phyloP scores from a whole-genome alignment of 2,113 vertebrate genomes.

The Lethenteron camtschaticum region DNA sequence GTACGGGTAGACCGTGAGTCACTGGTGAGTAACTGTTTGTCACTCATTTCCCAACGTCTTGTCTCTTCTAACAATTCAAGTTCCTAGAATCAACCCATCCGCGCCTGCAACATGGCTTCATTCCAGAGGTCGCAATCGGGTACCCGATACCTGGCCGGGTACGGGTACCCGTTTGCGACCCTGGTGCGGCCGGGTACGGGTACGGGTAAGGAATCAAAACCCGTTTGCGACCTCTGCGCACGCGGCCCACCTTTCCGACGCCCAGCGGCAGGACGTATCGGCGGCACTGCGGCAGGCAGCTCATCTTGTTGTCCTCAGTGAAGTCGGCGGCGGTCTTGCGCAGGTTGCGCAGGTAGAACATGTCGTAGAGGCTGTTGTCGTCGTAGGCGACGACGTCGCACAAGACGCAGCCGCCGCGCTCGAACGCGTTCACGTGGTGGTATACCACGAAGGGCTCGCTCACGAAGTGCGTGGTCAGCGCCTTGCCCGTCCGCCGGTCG shows the following conservation, averaged over 20 bases:
- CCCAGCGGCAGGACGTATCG: constrained; percentile 49
- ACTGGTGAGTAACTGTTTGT: no score
- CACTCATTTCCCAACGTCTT: no score
- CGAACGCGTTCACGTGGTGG: constrained; percentile 72
- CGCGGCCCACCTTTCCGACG: constrained; percentile 30
- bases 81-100: no score
- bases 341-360: constrained; percentile 60
- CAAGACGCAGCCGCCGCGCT: constrained; percentile 50
- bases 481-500: constrained; percentile 45
- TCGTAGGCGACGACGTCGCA: constrained; percentile 50
- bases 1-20: no score
- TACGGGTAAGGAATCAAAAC: no score
- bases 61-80: no score
- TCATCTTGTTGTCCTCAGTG: constrained; percentile 12
- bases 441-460: constrained; percentile 42
- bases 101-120: no score
- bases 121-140: no score
- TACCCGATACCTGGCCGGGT: no score
- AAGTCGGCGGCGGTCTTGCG: constrained; percentile 12
- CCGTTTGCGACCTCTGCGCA: no score
- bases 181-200: no score
- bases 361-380: constrained; percentile 48
- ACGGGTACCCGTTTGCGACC: no score
- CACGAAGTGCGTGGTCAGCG: constrained; percentile 32
- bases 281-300: constrained; percentile 26